Evolutionary conservation across 1,140 invertebrate genomes (phyloP), one percentile per base, ranked within the genome.

Genomic region (Brachionus rotundiformis): DNA sequence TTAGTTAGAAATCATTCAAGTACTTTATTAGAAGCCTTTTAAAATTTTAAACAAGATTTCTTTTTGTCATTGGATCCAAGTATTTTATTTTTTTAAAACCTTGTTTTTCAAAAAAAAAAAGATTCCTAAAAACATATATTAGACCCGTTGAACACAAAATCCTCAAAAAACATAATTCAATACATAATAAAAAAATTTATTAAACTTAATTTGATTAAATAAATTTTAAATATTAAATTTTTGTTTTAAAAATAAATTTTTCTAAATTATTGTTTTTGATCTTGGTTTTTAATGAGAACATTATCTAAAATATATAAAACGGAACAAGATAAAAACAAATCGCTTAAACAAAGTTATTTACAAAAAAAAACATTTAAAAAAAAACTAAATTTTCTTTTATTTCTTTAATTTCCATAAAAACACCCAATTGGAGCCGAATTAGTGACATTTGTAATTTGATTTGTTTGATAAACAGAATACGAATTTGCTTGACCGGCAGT

Each of bases 351-450:
- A 23, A 36, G 16, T 71, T 36, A 36, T 36, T 36, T 36, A 71
- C 16, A 71, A 71, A 71, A 71, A 71, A 71, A 71, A 39, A 71
- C 29, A 71, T 71, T 71, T 16, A 71, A 71, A 71, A 71, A 71
- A 36, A 71, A 71, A 71, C 29, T 36, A 71, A 71, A 71, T 29
- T 63, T 33, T 11, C 61, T 29, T n/a, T 33, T 29, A 29, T 63
- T 68, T 68, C 13, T 68, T n/a, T 68, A 68, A 68, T 68, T 68
- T 68, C 63, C 63, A 44, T 73, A 73, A 73, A 73, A 73, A 73
- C 68, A 73, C 19, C 68, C 68, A 44, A 73, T 47, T 25, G 68
- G 36, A 19, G 36, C 36, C 19, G 36, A 13, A 68, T 68, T 68
- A 16, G 8, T 68, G 29, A 68, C 31, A 68, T 36, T 68, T 3